Conservation (phyloP, 2,797 vertebrate genomes). For the Phrynocephalus vlangalii region DNA sequence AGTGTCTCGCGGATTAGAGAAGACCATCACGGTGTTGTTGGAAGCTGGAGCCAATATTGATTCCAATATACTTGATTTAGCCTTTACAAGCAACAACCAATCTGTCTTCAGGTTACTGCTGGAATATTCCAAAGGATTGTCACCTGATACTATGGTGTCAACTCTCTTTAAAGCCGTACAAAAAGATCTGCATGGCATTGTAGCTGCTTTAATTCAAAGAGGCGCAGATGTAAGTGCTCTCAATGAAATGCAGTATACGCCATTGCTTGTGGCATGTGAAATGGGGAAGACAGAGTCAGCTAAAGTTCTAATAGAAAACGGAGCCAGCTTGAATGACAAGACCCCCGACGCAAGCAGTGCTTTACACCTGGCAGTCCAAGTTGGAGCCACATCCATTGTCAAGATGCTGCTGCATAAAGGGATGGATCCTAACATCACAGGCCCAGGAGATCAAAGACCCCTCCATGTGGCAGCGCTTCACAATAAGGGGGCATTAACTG, state of each 20-base stretch:
- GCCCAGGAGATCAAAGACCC: conserved; percentile 74
- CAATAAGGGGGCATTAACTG: conserved; percentile 66
- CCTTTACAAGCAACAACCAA: conserved; percentile 74
- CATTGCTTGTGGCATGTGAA: conserved; percentile 81
- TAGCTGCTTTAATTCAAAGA: conserved; percentile 76
- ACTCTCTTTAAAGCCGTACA: conserved; percentile 83
- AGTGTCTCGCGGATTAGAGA: conserved; percentile 66
- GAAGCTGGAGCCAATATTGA: conserved; percentile 76
- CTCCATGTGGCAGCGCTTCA: conserved; percentile 79
- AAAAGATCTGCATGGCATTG: conserved; percentile 72
- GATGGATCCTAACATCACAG: conserved; percentile 73
- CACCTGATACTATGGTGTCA: conserved; percentile 64
- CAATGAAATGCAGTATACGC: conserved; percentile 78
- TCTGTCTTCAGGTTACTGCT: conserved; percentile 75
- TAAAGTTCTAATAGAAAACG: conserved; percentile 76
- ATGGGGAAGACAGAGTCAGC: conserved; percentile 78
- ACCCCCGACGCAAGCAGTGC: conserved; percentile 75
- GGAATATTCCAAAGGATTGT: conserved; percentile 71
- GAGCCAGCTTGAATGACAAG: conserved; percentile 72
- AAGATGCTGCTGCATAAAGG: conserved; percentile 77
- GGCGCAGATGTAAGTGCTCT: conserved; percentile 75
- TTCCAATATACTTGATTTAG: conserved; percentile 64
- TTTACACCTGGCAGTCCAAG: conserved; percentile 77
- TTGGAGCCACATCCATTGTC: conserved; percentile 68
- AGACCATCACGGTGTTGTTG: conserved; percentile 73